Evolutionary conservation across 2,888 invertebrate genomes (phyloP).

Genomic region (Artemia sp.): DNA sequence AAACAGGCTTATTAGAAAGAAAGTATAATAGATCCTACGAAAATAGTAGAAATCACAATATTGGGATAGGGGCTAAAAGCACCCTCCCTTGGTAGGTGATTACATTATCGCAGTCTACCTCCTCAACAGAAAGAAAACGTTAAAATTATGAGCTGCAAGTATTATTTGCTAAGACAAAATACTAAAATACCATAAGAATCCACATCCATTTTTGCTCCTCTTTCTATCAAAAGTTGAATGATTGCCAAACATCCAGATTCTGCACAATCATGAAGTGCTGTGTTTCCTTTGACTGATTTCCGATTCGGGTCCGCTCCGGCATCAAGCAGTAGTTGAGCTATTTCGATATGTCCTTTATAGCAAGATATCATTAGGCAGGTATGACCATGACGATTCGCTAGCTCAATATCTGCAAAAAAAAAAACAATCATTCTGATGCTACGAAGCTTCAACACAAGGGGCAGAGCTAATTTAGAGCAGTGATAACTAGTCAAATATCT

Average conservation of each 20-base stretch:
- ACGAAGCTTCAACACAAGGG: too few species aligned
- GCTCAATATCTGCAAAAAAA: constrained; percentile 60
- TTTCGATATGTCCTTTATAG: constrained; percentile 79
- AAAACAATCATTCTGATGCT: too few species aligned
- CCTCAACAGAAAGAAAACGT: neutral
- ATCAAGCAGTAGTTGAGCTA: constrained; percentile 70
- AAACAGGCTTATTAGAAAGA: too few species aligned
- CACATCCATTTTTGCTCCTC: constrained; percentile 79
- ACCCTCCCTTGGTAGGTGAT: too few species aligned
- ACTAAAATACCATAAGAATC: constrained; percentile 60
- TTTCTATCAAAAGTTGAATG: constrained; percentile 64
- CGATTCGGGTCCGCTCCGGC: constrained; percentile 79
- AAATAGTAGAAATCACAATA: too few species aligned
- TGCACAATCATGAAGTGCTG: constrained; percentile 93
- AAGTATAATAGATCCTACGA: too few species aligned
- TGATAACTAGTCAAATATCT: too few species aligned
- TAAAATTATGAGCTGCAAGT: constrained; percentile 10
- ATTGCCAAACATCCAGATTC: constrained; percentile 88
- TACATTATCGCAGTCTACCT: neutral
- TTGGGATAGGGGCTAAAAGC: too few species aligned
- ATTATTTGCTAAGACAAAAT: constrained; percentile 16
- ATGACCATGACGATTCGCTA: constrained; percentile 86
- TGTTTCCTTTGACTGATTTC: constrained; percentile 79
- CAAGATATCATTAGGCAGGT: constrained; percentile 97
- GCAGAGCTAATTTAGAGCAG: too few species aligned